These are phyloP conservation scores for Stichodactyla helianthus DNA, from an alignment of 64 coral and sea anemone species.

Conservation along the genomic window DNA sequence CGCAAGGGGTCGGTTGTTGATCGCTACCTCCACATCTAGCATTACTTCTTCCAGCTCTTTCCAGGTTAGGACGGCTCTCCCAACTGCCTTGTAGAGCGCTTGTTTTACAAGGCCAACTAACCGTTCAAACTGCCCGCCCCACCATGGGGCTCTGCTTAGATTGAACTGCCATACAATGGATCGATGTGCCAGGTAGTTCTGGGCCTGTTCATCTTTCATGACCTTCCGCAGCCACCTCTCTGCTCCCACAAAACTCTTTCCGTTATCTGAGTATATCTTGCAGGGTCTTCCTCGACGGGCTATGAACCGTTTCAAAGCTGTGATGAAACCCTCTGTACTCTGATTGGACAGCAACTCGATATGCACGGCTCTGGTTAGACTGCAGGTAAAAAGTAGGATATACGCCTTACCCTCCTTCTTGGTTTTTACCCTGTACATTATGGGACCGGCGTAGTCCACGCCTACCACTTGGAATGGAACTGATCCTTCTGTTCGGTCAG, in stretches of 20 bases:
- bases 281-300: not conserved
- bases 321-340: not conserved
- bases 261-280: constrained; percentile 19
- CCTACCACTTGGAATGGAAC: not conserved
- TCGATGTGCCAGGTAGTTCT: not conserved
- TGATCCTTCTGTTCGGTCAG: constrained; percentile 10
- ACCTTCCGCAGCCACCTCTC: not conserved
- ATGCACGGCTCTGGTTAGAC: constrained; percentile 19
- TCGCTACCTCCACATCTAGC: not conserved
- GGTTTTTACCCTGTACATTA: not conserved
- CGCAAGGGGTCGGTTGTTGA: constrained; percentile 12
- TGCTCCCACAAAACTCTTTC: not conserved
- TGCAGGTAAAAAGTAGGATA: constrained; percentile 9
- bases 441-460: constrained; percentile 10
- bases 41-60: constrained; percentile 16
- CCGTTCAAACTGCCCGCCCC: constrained; percentile 23
- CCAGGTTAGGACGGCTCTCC: not conserved
- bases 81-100: constrained; percentile 1
- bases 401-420: constrained; percentile 17
- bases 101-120: constrained; percentile 14
- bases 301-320: not conserved
- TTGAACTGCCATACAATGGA: constrained; percentile 20
- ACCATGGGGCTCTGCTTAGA: constrained; percentile 28
- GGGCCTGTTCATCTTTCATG: not conserved
- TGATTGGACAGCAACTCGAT: constrained; percentile 3